Conservation (phyloP, 2,888 invertebrate genomes). For the Gymnocheta viridis region DNA sequence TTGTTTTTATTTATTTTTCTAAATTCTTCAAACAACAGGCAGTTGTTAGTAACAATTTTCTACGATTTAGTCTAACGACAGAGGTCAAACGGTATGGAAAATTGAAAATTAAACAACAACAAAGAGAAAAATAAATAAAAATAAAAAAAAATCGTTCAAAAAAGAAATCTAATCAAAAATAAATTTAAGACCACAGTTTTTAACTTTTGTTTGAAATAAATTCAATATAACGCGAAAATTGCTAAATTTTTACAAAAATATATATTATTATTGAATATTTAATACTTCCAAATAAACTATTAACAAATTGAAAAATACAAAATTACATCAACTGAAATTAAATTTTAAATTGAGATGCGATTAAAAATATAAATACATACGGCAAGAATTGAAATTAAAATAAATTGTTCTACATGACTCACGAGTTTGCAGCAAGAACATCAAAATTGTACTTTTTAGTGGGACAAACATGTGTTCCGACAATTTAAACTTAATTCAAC, state of each 20-base stretch:
- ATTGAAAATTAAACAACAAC: conserved; percentile 46
- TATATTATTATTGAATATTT: background rate
- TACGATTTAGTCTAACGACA: conserved; percentile 69
- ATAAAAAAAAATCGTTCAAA: background rate
- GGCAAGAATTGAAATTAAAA: background rate
- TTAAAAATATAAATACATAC: background rate
- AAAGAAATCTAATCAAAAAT: background rate
- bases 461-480: conserved; percentile 28
- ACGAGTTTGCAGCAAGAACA: background rate
- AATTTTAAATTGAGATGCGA: conserved; percentile 26
- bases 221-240: background rate
- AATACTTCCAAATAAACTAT: background rate
- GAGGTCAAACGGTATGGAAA: conserved; percentile 72
- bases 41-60: conserved; percentile 59
- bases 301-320: background rate
- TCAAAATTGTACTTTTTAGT: background rate
- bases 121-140: conserved; percentile 6
- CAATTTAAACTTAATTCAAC: conserved; percentile 30
- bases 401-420: conserved; percentile 26
- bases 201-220: background rate
- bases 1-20: conserved; percentile 45
- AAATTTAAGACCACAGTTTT: background rate
- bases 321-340: conserved; percentile 1
- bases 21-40: conserved; percentile 47
- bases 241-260: background rate